Base-by-base conservation (phyloP, 2,113 vertebrate species). In the Arothron firmamentum region DNA sequence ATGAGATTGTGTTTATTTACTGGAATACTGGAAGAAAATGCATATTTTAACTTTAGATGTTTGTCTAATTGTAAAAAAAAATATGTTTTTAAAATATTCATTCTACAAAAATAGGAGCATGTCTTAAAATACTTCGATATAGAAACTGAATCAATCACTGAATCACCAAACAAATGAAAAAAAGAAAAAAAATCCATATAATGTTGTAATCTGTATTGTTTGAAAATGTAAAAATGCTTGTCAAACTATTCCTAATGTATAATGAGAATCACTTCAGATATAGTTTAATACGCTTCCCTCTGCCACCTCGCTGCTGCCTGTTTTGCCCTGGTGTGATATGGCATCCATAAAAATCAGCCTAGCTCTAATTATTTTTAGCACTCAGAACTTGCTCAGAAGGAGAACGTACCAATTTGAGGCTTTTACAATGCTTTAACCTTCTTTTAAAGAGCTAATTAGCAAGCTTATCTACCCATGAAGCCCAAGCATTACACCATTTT, bases 361-460 rank as follows among this genome's bases (percentile, higher is more conserved):
- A 67, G 76, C 80, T 80, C 89, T 91, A 90, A 92, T 91, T 90
- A 90, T 85, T 85, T 88, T 83, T 89, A 87, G 88, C 88, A 88
- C 79, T 87, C 59, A 53, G 70, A 85, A 86, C 75, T 79, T 81
- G 80, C 78, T 86, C 85, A 79, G 77, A 88, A 86, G 84, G 85
- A 87, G 80, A 90, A 89, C 81, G 82, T 77, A 84, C 84, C 89
- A 90, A 90, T 90, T 89, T 88, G 74, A 88, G 78, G 84, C 85
- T 80, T 87, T 89, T 91, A 86, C 86, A 88, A 89, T 82, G 84
- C 82, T 80, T 85, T 88, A 86, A 87, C 83, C 76, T 85, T 82
- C 78, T 85, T 87, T 89, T 89, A 90, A 90, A 90, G 84, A 88
- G 86, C 87, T 88, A 92, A 92, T 92, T 91, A 92, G 83, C 69